Conservation (phyloP, 92 coral and sea anemone species). For the Palythoa caribaeorum region DNA sequence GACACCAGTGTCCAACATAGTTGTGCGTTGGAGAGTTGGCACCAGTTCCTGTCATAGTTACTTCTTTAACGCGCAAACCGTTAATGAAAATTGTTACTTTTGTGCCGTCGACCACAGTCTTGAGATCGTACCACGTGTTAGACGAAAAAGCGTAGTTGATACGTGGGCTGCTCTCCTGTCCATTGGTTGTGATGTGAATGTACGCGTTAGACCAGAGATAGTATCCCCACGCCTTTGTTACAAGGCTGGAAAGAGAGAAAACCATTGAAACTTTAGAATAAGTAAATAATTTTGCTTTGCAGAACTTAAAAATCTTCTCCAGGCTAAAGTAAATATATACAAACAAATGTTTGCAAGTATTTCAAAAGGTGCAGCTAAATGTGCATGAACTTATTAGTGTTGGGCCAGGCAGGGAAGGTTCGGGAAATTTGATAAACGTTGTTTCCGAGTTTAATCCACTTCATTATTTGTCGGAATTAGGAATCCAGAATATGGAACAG, state of each 20-base stretch:
- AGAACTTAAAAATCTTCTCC: too few relatives aligned
- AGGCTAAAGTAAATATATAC: too few relatives aligned
- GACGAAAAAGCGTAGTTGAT: conserved; percentile 17
- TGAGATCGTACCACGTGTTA: conserved; percentile 40
- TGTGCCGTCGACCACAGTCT: conserved; percentile 29
- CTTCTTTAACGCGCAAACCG: conserved; percentile 31
- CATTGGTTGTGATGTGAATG: conserved; percentile 23
- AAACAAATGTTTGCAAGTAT: too few relatives aligned
- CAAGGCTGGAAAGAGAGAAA: not conserved
- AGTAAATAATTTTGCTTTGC: too few relatives aligned
- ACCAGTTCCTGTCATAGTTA: conserved; percentile 1
- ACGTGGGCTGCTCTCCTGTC: not conserved
- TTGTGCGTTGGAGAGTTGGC: conserved; percentile 32
- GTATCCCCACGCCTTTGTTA: conserved; percentile 33
- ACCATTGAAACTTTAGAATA: not conserved
- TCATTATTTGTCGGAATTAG: too few relatives aligned
- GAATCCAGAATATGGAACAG: too few relatives aligned
- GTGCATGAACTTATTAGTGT: too few relatives aligned
- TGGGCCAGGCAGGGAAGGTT: too few relatives aligned
- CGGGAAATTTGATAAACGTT: too few relatives aligned
- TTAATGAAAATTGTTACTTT: conserved; percentile 36
- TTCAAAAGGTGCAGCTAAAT: too few relatives aligned
- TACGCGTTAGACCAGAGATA: conserved; percentile 23
- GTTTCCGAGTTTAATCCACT: too few relatives aligned
- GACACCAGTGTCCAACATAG: conserved; percentile 37